Evolutionary conservation across 2,113 vertebrate genomes (phyloP).

Genomic region (Thunnus maccoyii): DNA sequence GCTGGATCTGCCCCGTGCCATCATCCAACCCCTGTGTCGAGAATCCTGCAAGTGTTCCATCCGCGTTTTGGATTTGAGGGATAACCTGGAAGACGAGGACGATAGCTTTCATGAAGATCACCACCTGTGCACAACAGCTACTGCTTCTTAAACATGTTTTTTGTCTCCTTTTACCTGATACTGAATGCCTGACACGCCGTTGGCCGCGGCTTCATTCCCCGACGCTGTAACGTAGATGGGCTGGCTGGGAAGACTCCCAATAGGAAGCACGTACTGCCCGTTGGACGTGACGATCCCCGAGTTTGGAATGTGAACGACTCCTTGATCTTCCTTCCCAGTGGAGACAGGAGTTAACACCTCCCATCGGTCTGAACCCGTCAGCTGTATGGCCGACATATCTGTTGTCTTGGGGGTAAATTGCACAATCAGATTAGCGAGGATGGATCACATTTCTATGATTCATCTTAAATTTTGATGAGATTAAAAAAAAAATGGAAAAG

Average conservation of each 20-base stretch:
- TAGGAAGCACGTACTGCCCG: conserved; percentile 96
- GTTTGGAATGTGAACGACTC: conserved; percentile 94
- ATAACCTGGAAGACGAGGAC: conserved; percentile 88
- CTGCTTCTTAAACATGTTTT: background rate
- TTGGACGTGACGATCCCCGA: conserved; percentile 94
- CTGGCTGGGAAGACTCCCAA: conserved; percentile 96
- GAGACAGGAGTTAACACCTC: conserved; percentile 94
- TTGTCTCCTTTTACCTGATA: conserved; percentile 82
- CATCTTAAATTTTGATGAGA: conserved; percentile 14
- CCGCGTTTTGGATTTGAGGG: conserved; percentile 96
- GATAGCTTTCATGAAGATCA: background rate
- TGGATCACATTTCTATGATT: conserved; percentile 11
- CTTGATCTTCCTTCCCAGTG: conserved; percentile 95
- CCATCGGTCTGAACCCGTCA: conserved; percentile 96
- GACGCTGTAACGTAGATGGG: conserved; percentile 97
- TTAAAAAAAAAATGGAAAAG: background rate
- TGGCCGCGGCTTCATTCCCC: conserved; percentile 90
- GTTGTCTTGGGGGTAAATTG: conserved; percentile 86
- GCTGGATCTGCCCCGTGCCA: conserved; percentile 92
- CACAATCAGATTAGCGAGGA: conserved; percentile 39
- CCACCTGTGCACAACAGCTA: background rate
- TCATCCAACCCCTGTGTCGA: conserved; percentile 90
- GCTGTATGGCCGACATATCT: conserved; percentile 95
- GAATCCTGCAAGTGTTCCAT: conserved; percentile 92
- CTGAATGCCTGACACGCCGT: conserved; percentile 94